A percentile compares a stretch with the other conserved stretches of the same genome.
These are phyloP conservation scores for Calypte anna DNA, from an alignment of 2,113 vertebrate species.

Conservation along the genomic window DNA sequence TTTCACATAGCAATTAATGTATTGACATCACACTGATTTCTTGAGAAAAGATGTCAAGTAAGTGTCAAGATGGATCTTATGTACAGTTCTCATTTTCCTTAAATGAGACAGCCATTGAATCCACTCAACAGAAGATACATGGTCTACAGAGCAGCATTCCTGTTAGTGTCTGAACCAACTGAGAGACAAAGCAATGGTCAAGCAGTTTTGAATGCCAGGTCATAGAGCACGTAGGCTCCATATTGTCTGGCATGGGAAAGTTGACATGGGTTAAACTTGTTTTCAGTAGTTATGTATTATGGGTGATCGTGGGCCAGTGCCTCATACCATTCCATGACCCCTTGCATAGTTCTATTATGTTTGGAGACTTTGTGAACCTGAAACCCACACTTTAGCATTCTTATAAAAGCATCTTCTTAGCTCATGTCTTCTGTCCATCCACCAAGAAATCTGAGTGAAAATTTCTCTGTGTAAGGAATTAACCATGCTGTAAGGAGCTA, in stretches of 20 bases:
- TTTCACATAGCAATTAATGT: neutral
- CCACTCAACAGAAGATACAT: neutral
- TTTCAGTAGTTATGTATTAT: neutral
- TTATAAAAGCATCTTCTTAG: neutral
- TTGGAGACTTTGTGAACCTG: neutral
- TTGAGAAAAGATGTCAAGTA: neutral
- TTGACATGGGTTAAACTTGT: neutral
- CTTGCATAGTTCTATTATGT: neutral
- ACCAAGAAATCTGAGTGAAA: neutral
- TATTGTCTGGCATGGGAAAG: fast-evolving
- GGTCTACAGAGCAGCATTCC: neutral
- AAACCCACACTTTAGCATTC: neutral
- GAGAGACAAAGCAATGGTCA: neutral
- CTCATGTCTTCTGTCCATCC: neutral
- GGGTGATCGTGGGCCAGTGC: neutral
- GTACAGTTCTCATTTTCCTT: neutral
- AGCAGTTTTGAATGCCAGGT: neutral
- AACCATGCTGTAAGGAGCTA: neutral
- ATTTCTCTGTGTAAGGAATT: neutral
- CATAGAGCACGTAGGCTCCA: neutral
- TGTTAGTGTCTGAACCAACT: neutral
- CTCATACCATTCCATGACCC: neutral
- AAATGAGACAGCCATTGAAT: neutral
- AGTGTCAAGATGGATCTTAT: neutral
- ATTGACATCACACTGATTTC: neutral